These are phyloP conservation scores for Crotalus viridis DNA, from an alignment of 2,113 vertebrate species.

Conservation along the genomic window DNA sequence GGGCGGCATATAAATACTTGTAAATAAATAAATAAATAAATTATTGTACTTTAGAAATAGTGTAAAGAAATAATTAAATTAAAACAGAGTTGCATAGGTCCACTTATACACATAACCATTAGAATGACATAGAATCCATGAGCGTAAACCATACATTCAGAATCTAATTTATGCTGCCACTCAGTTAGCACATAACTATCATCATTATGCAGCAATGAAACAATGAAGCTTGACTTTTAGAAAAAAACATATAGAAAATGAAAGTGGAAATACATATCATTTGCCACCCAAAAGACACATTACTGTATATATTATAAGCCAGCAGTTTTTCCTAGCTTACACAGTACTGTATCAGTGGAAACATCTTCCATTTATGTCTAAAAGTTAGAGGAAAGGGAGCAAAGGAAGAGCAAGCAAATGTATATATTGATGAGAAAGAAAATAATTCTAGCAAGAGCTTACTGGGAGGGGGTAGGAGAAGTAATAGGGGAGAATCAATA, in stretches of 20 bases:
- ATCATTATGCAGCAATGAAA: neutral
- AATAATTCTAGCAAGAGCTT: neutral
- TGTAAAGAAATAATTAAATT: neutral
- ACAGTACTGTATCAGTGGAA: neutral
- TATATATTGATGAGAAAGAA: conserved; percentile 19
- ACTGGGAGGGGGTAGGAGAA: neutral
- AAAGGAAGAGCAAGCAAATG: neutral
- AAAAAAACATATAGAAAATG: neutral
- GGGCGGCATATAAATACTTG: too few relatives aligned
- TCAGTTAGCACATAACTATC: neutral
- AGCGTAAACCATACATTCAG: neutral
- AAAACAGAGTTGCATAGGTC: neutral
- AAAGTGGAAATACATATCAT: neutral
- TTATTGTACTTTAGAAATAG: neutral
- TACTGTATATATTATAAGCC: neutral
- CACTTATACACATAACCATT: neutral
- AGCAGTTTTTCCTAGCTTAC: neutral
- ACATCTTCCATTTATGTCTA: neutral
- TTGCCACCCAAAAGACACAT: neutral
- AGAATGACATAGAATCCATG: neutral
- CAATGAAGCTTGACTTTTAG: neutral
- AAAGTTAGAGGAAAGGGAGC: conserved; percentile 4
- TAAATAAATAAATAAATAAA: too few relatives aligned
- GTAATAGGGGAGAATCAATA: neutral
- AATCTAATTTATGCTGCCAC: neutral